phyloP scores from a whole-genome alignment of 2,797 vertebrate genomes.

The Sebastes cheni region DNA sequence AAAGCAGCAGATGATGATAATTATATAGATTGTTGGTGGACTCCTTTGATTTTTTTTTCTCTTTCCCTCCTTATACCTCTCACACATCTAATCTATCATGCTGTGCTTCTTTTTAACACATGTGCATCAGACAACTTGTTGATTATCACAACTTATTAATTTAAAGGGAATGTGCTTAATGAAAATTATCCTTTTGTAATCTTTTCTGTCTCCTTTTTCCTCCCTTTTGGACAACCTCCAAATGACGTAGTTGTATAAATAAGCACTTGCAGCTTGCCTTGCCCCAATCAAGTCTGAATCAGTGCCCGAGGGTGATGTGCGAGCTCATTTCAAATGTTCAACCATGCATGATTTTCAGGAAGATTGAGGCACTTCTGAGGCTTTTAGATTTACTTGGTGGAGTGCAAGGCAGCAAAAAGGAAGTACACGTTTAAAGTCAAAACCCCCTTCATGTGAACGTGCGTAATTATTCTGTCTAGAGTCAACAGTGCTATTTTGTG shows the following conservation, averaged over 20 bases:
- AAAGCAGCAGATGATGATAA: conserved; percentile 99
- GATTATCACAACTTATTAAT: conserved; percentile 86
- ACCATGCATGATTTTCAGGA: conserved; percentile 83
- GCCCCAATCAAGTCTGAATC: conserved; percentile 95
- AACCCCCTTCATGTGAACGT: conserved; percentile 41
- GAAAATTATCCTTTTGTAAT: conserved; percentile 55
- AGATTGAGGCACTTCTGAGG: conserved; percentile 83
- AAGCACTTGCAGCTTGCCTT: conserved; percentile 93
- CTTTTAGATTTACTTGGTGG: conserved; percentile 67
- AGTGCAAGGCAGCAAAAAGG: conserved; percentile 56
- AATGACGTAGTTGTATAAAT: conserved; percentile 91
- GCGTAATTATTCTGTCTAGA: conserved; percentile 35
- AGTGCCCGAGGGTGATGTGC: conserved; percentile 89
- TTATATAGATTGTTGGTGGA: conserved; percentile 97
- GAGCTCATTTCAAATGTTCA: conserved; percentile 97
- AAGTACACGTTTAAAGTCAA: conserved; percentile 61
- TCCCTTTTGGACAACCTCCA: conserved; percentile 89
- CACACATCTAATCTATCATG: conserved; percentile 63
- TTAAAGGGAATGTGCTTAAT: conserved; percentile 77
- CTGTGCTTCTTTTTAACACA: conserved; percentile 71
- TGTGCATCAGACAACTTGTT: conserved; percentile 88
- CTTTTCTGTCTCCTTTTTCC: conserved; percentile 45
- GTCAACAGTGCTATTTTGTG: conserved; percentile 16
- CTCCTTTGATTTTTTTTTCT: conserved; percentile 65
- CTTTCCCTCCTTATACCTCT: conserved; percentile 22